Evolutionary conservation across 1,140 invertebrate genomes (phyloP).

Genomic region (Grapholita molesta): DNA sequence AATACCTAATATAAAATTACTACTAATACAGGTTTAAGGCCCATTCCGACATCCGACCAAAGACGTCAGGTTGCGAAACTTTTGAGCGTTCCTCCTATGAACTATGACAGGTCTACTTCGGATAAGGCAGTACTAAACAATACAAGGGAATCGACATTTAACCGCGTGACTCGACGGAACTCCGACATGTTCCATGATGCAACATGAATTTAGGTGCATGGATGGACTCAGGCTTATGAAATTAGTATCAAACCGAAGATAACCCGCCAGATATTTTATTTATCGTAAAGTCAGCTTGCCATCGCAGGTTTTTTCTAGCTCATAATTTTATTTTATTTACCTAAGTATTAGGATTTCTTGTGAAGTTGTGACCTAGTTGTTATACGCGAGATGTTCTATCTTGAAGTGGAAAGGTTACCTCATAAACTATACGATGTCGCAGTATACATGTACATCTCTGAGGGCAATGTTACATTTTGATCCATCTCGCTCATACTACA

Average conservation of each 20-base stretch:
- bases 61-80: conserved; percentile 52
- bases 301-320: too few relatives aligned
- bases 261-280: too few relatives aligned
- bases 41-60: conserved; percentile 32
- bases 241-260: neutral
- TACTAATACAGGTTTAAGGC: conserved; percentile 11
- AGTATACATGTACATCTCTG: neutral
- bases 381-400: neutral
- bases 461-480: neutral
- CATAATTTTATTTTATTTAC: too few relatives aligned
- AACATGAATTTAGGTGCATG: conserved; percentile 43
- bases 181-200: conserved; percentile 53
- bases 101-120: conserved; percentile 57
- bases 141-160: conserved; percentile 61
- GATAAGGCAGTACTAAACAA: conserved; percentile 59
- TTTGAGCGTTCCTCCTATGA: conserved; percentile 48
- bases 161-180: conserved; percentile 54
- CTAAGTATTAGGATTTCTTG: too few relatives aligned
- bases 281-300: too few relatives aligned
- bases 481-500: neutral
- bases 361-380: neutral
- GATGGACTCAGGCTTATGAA: neutral
- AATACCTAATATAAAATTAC: conserved; percentile 30
- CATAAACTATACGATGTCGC: neutral
- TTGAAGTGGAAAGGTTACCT: neutral